phyloP scores from a whole-genome alignment of 2,888 invertebrate genomes.

The Phanerotoma sp. region DNA sequence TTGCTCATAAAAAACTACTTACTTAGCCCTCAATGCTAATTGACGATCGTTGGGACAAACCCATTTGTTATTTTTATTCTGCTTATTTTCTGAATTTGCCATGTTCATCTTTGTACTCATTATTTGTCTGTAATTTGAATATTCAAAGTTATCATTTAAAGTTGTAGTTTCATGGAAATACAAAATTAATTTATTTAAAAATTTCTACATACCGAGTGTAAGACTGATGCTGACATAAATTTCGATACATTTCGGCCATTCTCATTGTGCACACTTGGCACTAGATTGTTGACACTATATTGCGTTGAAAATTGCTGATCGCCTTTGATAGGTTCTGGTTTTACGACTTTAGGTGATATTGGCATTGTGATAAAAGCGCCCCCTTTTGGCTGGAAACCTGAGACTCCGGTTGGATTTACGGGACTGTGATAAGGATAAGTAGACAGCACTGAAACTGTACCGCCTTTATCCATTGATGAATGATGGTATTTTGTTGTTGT shows the following conservation, averaged over 20 bases:
- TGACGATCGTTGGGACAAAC: no score
- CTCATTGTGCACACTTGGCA: conserved; percentile 48
- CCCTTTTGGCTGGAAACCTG: conserved; percentile 90
- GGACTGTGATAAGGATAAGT: conserved; percentile 67
- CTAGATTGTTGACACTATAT: conserved; percentile 51
- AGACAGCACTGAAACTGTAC: conserved; percentile 58
- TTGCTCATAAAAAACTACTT: no score
- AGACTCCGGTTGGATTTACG: conserved; percentile 79
- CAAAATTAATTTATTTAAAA: background rate
- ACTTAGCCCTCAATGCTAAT: no score
- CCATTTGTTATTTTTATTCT: no score
- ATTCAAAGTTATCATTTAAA: no score
- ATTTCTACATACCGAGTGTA: conserved; percentile 52
- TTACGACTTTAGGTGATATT: conserved; percentile 60
- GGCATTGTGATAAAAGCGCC: conserved; percentile 92
- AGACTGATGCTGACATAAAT: conserved; percentile 51
- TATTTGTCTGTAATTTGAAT: no score
- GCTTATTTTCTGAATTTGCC: no score
- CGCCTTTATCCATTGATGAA: conserved; percentile 55
- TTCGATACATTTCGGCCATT: conserved; percentile 51
- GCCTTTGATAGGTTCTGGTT: conserved; percentile 48
- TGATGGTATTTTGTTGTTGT: conserved; percentile 60
- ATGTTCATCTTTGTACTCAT: no score
- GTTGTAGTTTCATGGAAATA: no score
- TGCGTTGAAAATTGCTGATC: conserved; percentile 49